Conservation (phyloP, 1,140 invertebrate genomes). For the Sarcophaga bullata region DNA sequence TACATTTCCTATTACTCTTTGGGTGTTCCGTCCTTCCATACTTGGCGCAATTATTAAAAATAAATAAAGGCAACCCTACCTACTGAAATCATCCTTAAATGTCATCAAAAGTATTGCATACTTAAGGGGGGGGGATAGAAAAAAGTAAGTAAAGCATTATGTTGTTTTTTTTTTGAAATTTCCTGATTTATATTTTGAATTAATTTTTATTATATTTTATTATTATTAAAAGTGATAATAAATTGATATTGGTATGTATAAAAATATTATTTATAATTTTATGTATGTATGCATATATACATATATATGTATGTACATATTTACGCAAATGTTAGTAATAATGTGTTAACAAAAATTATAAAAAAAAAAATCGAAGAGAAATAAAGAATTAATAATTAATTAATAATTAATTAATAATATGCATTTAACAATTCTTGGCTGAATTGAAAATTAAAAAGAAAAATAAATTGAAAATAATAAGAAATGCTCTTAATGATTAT, state of each 20-base stretch:
- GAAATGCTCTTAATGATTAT: conserved; percentile 53
- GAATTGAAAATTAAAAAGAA: too few relatives aligned
- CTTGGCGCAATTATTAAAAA: too few relatives aligned
- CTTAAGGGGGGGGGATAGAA: not conserved
- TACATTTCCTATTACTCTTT: too few relatives aligned
- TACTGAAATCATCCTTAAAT: too few relatives aligned
- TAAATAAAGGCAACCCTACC: too few relatives aligned
- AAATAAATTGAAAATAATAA: too few relatives aligned
- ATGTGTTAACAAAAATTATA: conserved; percentile 33
- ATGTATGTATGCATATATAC: not conserved
- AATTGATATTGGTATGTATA: not conserved
- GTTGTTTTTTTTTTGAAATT: not conserved
- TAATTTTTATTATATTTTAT: too few relatives aligned
- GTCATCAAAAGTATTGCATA: not conserved
- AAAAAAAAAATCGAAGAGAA: not conserved
- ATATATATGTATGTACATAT: conserved; percentile 9
- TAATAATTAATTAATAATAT: too few relatives aligned
- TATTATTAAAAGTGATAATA: too few relatives aligned
- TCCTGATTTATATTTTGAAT: not conserved
- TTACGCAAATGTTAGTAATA: conserved; percentile 27
- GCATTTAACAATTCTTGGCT: too few relatives aligned
- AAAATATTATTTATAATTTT: not conserved
- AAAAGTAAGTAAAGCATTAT: not conserved
- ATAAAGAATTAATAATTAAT: not conserved
- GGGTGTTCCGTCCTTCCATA: too few relatives aligned